Percentiles rank a stretch among this genome's conserved stretches.
These are phyloP conservation scores for Lasius platythorax DNA, from an alignment of 2,888 invertebrate species.

Conservation along the genomic window DNA sequence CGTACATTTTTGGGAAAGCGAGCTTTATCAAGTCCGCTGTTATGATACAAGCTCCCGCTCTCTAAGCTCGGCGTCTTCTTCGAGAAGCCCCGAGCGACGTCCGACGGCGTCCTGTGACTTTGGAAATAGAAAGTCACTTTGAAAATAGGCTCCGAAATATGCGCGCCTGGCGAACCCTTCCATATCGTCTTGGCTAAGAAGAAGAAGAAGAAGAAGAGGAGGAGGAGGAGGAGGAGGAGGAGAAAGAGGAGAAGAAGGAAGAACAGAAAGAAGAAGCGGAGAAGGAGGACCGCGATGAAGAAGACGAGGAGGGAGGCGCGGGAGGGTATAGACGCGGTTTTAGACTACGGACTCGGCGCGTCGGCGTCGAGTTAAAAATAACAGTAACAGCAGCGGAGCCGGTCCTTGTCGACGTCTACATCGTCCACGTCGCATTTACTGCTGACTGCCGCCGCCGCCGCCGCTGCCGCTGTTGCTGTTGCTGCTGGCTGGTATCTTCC, in stretches of 20 bases:
- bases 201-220: background rate
- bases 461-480: conserved; percentile 30
- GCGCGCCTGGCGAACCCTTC: conserved; percentile 60
- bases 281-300: conserved; percentile 29
- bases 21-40: background rate
- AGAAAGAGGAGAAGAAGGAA: background rate
- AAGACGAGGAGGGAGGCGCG: conserved; percentile 44
- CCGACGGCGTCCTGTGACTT: conserved; percentile 48
- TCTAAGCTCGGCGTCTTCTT: conserved; percentile 32
- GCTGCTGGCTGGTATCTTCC: conserved; percentile 58
- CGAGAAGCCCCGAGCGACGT: conserved; percentile 33
- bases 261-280: conserved; percentile 56
- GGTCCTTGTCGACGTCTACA: conserved; percentile 78
- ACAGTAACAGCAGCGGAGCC: conserved; percentile 81
- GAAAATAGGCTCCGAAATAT: conserved; percentile 82
- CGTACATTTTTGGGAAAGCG: background rate
- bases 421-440: conserved; percentile 66
- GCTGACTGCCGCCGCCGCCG: conserved; percentile 52
- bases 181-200: conserved; percentile 44
- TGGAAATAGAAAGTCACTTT: conserved; percentile 82
- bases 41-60: background rate
- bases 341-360: conserved; percentile 84
- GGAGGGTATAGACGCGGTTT: conserved; percentile 83
- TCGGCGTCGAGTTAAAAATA: conserved; percentile 86
- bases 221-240: conserved; percentile 8